Evolutionary conservation across 2,113 vertebrate species (phyloP).

Genomic region (Oncorhynchus mykiss): DNA sequence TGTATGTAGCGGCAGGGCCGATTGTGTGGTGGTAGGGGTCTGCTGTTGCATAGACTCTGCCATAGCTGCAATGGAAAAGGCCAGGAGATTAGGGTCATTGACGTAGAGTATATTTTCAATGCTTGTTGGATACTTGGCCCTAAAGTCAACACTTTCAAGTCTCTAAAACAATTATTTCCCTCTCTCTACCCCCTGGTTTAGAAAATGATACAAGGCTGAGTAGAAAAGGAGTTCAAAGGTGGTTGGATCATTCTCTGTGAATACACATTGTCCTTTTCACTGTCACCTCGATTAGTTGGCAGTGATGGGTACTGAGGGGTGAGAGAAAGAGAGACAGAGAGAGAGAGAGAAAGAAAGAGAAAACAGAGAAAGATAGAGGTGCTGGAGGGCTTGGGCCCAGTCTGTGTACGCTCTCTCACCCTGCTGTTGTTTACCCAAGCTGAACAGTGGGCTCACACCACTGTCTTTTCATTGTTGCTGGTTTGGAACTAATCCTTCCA

Average conservation of each 20-base stretch:
- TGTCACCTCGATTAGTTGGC: neutral
- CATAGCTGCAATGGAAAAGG: constrained; percentile 76
- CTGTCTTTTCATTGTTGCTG: constrained; percentile 73
- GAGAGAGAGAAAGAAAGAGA: neutral
- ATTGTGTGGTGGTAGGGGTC: constrained; percentile 93
- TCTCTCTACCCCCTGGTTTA: too few relatives aligned
- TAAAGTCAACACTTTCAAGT: neutral
- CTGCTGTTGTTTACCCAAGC: constrained; percentile 65
- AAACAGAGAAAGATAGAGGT: neutral
- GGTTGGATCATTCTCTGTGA: neutral
- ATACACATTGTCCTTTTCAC: neutral
- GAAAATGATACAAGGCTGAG: neutral
- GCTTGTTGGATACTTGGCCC: neutral
- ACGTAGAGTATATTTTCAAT: neutral
- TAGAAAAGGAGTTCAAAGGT: constrained; percentile 21
- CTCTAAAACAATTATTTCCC: neutral
- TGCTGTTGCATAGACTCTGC: constrained; percentile 91
- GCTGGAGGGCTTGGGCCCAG: constrained; percentile 10
- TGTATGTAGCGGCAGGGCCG: constrained; percentile 88
- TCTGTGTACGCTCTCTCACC: constrained; percentile 38
- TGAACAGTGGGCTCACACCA: constrained; percentile 64
- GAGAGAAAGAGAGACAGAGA: neutral
- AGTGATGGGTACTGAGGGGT: constrained; percentile 1
- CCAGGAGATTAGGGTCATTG: neutral
- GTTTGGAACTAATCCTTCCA: constrained; percentile 79